A percentile compares a stretch with the other conserved stretches of the same genome.
phyloP scores from a whole-genome alignment of 2,888 invertebrate species.

The Bombyx huttoni region DNA sequence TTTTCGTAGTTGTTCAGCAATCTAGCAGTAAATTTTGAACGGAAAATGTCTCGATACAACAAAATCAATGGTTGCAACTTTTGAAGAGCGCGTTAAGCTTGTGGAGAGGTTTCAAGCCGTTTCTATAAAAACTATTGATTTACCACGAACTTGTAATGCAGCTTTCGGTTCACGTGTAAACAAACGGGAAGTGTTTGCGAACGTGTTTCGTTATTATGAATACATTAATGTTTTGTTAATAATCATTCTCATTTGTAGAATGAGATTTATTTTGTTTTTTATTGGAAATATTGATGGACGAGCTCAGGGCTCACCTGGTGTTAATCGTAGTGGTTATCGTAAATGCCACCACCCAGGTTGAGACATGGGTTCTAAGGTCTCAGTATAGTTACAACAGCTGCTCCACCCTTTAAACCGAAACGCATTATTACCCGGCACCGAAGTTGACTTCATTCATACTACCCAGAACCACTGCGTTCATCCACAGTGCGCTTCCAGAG shows the following conservation, averaged over 20 bases:
- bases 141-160: not conserved
- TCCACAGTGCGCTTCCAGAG: too few species aligned
- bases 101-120: not conserved
- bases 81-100: not conserved
- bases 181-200: not conserved
- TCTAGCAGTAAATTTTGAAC: constrained; percentile 9
- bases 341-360: too few species aligned
- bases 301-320: too few species aligned
- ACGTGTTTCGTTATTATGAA: not conserved
- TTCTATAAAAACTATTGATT: not conserved
- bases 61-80: constrained; percentile 2
- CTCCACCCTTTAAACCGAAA: too few species aligned
- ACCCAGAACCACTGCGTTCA: too few species aligned
- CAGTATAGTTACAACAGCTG: too few species aligned
- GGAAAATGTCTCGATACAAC: constrained; percentile 5
- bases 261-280: not conserved
- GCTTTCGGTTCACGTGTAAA: not conserved
- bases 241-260: not conserved
- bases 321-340: too few species aligned
- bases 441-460: too few species aligned
- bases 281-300: too few species aligned
- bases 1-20: constrained; percentile 17
- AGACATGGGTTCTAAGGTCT: too few species aligned
- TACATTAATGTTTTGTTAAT: not conserved
- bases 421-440: too few species aligned